Percentiles rank a stretch among this genome's conserved stretches.
phyloP scores from a whole-genome alignment of 2,113 vertebrate genomes.

The Oceanodroma tethys region DNA sequence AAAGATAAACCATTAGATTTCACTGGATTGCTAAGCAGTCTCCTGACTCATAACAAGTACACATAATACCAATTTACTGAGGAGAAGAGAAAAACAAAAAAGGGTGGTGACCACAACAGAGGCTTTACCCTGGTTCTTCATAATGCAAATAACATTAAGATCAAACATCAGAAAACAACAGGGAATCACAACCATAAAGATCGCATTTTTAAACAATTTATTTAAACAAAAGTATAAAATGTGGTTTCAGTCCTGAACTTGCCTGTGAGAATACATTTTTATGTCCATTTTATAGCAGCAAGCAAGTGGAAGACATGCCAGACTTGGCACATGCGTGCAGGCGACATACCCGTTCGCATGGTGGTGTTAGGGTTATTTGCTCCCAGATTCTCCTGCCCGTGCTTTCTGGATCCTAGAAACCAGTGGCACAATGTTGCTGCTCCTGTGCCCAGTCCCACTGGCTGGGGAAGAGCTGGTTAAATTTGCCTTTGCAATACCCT shows the following conservation, averaged over 20 bases:
- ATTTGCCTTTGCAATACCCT: background rate
- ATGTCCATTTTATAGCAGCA: background rate
- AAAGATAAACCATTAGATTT: background rate
- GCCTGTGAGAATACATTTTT: background rate
- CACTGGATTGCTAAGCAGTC: background rate
- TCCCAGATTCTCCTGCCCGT: background rate
- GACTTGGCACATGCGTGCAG: rapidly evolving
- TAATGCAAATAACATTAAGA: background rate
- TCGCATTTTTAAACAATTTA: rapidly evolving
- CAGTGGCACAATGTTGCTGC: rapidly evolving
- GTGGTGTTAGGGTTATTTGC: background rate
- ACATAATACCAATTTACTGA: background rate
- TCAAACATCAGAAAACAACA: background rate
- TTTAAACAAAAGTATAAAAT: background rate
- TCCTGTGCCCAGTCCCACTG: background rate
- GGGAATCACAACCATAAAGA: background rate
- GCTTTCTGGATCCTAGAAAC: background rate
- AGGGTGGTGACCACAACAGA: background rate
- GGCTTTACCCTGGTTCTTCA: background rate
- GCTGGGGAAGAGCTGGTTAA: background rate
- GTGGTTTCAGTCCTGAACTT: background rate
- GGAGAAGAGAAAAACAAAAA: background rate
- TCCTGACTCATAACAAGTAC: background rate
- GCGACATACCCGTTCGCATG: rapidly evolving
- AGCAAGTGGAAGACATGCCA: background rate